These are phyloP conservation scores for Podabrus alpinus DNA, from an alignment of 2,888 invertebrate species.

Conservation along the genomic window DNA sequence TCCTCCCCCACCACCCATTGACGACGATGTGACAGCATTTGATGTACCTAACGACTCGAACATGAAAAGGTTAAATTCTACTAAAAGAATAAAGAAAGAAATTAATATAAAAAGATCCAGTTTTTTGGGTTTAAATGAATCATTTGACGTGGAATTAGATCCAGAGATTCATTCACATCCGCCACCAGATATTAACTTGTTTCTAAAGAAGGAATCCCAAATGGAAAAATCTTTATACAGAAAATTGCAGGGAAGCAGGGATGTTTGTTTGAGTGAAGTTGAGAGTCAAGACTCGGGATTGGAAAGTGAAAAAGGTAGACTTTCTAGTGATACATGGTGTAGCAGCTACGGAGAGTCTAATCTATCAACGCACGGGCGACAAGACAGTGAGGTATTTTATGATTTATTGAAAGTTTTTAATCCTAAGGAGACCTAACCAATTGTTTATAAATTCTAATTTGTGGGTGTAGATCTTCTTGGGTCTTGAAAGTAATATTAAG, in stretches of 20 bases:
- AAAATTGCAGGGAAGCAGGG: slow-evolving; percentile 52
- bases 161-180: slow-evolving; percentile 70
- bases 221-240: slow-evolving; percentile 77
- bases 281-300: slow-evolving; percentile 82
- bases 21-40: slow-evolving; percentile 52
- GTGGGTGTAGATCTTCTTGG: neutral
- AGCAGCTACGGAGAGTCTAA: slow-evolving; percentile 49
- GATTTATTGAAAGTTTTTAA: neutral
- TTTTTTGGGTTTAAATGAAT: slow-evolving; percentile 82
- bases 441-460: neutral
- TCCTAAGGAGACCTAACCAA: neutral
- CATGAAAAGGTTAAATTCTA: slow-evolving; percentile 77
- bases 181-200: slow-evolving; percentile 78
- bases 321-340: slow-evolving; percentile 65
- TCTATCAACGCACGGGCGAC: slow-evolving; percentile 67
- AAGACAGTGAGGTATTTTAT: slow-evolving; percentile 70
- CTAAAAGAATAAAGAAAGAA: slow-evolving; percentile 84
- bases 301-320: slow-evolving; percentile 62
- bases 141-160: slow-evolving; percentile 70
- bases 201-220: slow-evolving; percentile 79
- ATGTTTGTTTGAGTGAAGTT: slow-evolving; percentile 47
- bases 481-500: neutral
- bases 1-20: slow-evolving; percentile 63
- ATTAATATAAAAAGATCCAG: slow-evolving; percentile 81
- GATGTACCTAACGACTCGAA: slow-evolving; percentile 31